Percentiles rank a stretch among this genome's conserved stretches.
Conservation (phyloP, 2,797 vertebrate species). For the Paedocypris micromegethes region DNA sequence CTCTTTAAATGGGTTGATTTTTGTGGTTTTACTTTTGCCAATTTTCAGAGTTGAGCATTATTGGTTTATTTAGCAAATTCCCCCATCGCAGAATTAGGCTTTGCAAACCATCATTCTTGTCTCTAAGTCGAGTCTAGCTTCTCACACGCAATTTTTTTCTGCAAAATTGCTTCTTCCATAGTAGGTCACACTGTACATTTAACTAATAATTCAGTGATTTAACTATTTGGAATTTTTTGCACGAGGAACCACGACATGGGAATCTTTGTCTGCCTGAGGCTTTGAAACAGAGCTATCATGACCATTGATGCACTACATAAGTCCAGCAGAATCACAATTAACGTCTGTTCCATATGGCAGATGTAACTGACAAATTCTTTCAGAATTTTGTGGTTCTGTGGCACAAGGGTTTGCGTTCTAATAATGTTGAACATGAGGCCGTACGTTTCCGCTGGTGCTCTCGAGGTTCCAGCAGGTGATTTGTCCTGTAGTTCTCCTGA, state of each 20-base stretch:
- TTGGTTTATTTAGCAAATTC: too few relatives aligned
- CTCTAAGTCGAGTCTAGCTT: too few relatives aligned
- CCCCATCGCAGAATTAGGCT: too few relatives aligned
- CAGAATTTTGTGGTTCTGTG: slow-evolving; percentile 49
- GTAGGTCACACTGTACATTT: too few relatives aligned
- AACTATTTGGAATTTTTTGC: too few relatives aligned
- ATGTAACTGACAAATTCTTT: slow-evolving; percentile 56
- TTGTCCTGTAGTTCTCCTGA: slow-evolving; percentile 1
- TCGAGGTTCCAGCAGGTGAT: slow-evolving; percentile 39
- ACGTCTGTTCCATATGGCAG: slow-evolving; percentile 58
- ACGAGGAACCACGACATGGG: too few relatives aligned
- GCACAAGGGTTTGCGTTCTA: slow-evolving; percentile 39
- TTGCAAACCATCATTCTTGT: too few relatives aligned
- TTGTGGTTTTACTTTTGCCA: slow-evolving; percentile 26
- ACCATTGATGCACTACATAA: slow-evolving; percentile 57
- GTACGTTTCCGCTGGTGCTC: slow-evolving; percentile 44
- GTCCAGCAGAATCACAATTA: slow-evolving; percentile 49
- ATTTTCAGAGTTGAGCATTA: too few relatives aligned
- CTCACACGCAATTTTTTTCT: too few relatives aligned
- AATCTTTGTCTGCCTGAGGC: slow-evolving; percentile 38
- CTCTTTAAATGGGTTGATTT: too few relatives aligned
- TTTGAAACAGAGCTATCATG: slow-evolving; percentile 54
- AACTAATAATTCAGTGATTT: too few relatives aligned
- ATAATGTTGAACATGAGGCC: slow-evolving; percentile 54
- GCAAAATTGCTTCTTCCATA: too few relatives aligned